Conservation (phyloP, 2,888 invertebrate genomes). For the Prosapia bicincta region DNA sequence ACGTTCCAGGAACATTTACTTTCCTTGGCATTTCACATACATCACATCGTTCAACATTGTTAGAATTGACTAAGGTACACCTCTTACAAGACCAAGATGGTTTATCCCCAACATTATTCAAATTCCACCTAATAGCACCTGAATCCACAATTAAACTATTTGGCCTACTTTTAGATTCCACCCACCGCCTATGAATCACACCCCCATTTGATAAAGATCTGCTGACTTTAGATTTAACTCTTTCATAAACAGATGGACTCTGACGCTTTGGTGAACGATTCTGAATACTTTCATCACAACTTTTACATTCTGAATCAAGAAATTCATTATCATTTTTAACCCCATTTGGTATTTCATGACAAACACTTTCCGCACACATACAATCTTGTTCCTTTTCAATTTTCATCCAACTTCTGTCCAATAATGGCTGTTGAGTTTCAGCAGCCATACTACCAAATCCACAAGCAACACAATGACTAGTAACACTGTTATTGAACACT, state of each 20-base stretch:
- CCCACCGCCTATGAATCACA: conserved; percentile 49
- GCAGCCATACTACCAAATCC: conserved; percentile 25
- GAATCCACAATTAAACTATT: conserved; percentile 36
- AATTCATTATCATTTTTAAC: conserved; percentile 7
- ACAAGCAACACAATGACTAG: conserved; percentile 39
- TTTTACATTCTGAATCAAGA: neutral
- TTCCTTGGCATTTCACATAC: conserved; percentile 68
- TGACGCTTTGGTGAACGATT: conserved; percentile 52
- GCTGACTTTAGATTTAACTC: conserved; percentile 54
- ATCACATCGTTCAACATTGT: conserved; percentile 63
- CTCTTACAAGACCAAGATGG: conserved; percentile 49
- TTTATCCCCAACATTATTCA: conserved; percentile 47
- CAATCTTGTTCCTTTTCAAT: neutral
- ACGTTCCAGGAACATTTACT: conserved; percentile 36
- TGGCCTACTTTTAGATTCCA: conserved; percentile 36
- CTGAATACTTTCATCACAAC: conserved; percentile 41
- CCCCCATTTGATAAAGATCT: conserved; percentile 63
- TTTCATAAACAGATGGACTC: conserved; percentile 49
- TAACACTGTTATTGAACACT: conserved; percentile 43
- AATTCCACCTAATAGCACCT: conserved; percentile 45
- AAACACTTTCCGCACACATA: neutral
- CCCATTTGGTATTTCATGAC: neutral
- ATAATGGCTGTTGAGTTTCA: conserved; percentile 7
- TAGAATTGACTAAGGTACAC: conserved; percentile 72
- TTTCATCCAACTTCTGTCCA: neutral